These are phyloP conservation scores for Uromys caudimaculatus DNA, from an alignment of 2,797 vertebrate genomes.

Conservation along the genomic window DNA sequence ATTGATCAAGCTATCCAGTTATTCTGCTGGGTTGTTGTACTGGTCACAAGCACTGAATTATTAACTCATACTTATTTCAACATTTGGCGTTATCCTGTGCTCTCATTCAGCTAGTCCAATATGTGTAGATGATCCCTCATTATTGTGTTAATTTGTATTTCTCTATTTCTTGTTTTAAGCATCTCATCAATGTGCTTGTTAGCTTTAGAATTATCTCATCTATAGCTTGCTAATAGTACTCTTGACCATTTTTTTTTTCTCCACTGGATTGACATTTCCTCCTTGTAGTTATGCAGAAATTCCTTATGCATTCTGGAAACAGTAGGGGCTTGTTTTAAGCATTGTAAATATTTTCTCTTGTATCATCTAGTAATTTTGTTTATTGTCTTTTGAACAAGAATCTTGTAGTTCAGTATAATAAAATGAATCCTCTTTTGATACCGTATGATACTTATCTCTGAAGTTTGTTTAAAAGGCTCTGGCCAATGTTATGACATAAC, in stretches of 20 bases:
- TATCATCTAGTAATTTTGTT: conserved; percentile 16
- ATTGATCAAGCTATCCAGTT: background rate
- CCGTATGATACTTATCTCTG: background rate
- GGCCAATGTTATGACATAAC: conserved; percentile 10
- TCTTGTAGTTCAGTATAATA: conserved; percentile 27
- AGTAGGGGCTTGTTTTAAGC: conserved; percentile 36
- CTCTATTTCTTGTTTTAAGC: conserved; percentile 52
- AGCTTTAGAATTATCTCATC: conserved; percentile 26
- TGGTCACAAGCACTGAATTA: background rate
- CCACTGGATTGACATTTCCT: background rate
- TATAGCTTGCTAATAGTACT: background rate
- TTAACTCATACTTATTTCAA: background rate
- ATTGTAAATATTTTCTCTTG: conserved; percentile 17
- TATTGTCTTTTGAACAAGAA: conserved; percentile 26
- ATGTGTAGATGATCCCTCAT: background rate
- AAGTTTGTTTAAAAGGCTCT: conserved; percentile 53
- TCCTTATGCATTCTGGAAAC: background rate
- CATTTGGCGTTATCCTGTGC: background rate
- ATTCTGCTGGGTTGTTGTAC: background rate
- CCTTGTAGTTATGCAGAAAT: conserved; percentile 16
- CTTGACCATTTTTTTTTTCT: background rate
- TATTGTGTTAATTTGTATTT: conserved; percentile 60
- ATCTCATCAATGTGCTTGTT: conserved; percentile 20
- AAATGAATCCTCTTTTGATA: conserved; percentile 10
- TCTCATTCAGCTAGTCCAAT: background rate